Conservation (phyloP, 1,140 invertebrate species). For the Scaptomyza graminum region DNA sequence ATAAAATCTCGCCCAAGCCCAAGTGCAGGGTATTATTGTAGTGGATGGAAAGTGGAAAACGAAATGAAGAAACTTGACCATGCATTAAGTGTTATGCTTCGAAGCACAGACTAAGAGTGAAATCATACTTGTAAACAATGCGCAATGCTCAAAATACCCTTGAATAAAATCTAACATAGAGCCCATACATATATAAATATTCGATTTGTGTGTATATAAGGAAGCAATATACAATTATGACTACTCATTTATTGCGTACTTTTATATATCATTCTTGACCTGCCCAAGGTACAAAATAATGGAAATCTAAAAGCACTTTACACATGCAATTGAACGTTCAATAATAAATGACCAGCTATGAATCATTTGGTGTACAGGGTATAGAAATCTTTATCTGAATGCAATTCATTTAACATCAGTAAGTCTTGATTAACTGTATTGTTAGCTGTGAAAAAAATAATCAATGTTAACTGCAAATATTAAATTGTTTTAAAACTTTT, state of each 20-base stretch:
- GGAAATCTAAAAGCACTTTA: no score
- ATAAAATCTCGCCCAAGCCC: background rate
- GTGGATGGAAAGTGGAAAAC: background rate
- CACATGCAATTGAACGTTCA: background rate
- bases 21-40: background rate
- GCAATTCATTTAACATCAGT: background rate
- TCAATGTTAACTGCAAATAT: no score
- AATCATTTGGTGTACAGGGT: background rate
- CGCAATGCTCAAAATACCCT: background rate
- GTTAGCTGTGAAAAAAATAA: background rate
- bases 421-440: background rate
- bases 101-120: constrained; percentile 1
- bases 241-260: no score
- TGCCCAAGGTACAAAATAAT: no score
- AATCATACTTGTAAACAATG: background rate
- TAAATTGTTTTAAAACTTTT: no score
- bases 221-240: no score
- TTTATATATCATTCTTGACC: no score
- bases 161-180: background rate
- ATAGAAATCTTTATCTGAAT: background rate
- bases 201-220: background rate
- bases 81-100: constrained; percentile 1
- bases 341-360: background rate
- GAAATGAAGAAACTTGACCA: constrained; percentile 2
- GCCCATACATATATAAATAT: background rate